Conservation (phyloP, 2,113 vertebrate genomes). For the Leucopsar rothschildi region DNA sequence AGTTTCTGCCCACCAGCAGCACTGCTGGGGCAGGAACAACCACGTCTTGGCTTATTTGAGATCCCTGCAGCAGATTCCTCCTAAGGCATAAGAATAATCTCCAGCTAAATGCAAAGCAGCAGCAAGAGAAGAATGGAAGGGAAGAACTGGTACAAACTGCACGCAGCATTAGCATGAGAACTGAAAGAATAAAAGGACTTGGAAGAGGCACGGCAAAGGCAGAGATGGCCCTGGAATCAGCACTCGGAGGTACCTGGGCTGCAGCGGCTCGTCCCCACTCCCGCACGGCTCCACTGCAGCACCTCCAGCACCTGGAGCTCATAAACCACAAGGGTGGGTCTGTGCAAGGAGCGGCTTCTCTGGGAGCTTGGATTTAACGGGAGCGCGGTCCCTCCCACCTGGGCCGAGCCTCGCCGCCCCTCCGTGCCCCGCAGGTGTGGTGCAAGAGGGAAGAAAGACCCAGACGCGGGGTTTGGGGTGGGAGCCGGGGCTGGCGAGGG, state of each 20-base stretch:
- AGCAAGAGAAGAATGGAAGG: background rate
- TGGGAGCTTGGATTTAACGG: background rate
- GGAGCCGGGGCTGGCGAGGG: background rate
- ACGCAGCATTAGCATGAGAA: background rate
- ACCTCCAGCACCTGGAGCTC: background rate
- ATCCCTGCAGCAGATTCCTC: background rate
- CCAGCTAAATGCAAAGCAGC: background rate
- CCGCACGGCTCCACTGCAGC: background rate
- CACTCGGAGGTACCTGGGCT: slow-evolving; percentile 10
- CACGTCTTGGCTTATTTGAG: background rate
- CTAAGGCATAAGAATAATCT: background rate
- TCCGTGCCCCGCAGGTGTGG: background rate
- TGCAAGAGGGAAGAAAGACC: background rate
- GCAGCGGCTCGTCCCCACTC: background rate
- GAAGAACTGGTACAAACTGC: background rate
- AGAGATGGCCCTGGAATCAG: fast-evolving
- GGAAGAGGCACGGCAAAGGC: background rate
- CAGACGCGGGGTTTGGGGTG: fast-evolving
- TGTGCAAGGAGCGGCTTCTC: background rate
- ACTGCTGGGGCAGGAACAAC: background rate
- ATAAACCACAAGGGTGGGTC: background rate
- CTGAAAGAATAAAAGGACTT: background rate
- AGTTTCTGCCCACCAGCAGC: background rate
- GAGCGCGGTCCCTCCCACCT: slow-evolving; percentile 54
- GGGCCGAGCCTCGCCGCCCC: slow-evolving; percentile 27